Evolutionary conservation across 2,888 invertebrate species (phyloP).

Genomic region (Yponomeuta cagnagella): DNA sequence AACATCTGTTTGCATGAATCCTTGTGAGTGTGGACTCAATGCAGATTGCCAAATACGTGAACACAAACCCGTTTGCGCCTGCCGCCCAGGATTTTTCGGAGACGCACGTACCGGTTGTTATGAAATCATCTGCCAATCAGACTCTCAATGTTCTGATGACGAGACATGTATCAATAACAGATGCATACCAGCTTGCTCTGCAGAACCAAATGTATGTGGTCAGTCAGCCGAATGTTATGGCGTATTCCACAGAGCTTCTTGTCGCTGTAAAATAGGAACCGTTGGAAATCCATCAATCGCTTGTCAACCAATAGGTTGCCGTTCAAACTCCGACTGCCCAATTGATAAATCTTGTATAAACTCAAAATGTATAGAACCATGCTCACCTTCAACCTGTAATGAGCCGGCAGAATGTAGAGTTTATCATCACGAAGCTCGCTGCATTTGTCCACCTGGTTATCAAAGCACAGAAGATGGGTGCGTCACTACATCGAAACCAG

Average conservation of each 20-base stretch:
- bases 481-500: conserved; percentile 70
- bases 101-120: conserved; percentile 89
- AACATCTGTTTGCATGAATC: conserved; percentile 86
- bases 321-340: conserved; percentile 87
- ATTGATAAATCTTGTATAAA: conserved; percentile 87
- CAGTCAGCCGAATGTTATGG: conserved; percentile 87
- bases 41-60: conserved; percentile 89
- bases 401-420: conserved; percentile 84
- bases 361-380: conserved; percentile 86
- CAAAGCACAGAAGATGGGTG: conserved; percentile 80
- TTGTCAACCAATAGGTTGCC: conserved; percentile 88
- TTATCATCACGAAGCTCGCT: conserved; percentile 84
- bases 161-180: conserved; percentile 89
- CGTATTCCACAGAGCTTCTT: conserved; percentile 86
- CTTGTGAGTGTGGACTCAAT: conserved; percentile 90
- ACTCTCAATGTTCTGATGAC: conserved; percentile 86
- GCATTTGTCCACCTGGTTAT: conserved; percentile 87
- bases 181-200: conserved; percentile 87
- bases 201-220: conserved; percentile 83
- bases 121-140: conserved; percentile 82
- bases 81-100: conserved; percentile 88
- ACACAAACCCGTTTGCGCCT: conserved; percentile 92
- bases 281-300: conserved; percentile 87
- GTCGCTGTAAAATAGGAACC: conserved; percentile 88
- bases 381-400: conserved; percentile 82